Conservation (phyloP, 2,113 vertebrate species). For the Athene noctua region DNA sequence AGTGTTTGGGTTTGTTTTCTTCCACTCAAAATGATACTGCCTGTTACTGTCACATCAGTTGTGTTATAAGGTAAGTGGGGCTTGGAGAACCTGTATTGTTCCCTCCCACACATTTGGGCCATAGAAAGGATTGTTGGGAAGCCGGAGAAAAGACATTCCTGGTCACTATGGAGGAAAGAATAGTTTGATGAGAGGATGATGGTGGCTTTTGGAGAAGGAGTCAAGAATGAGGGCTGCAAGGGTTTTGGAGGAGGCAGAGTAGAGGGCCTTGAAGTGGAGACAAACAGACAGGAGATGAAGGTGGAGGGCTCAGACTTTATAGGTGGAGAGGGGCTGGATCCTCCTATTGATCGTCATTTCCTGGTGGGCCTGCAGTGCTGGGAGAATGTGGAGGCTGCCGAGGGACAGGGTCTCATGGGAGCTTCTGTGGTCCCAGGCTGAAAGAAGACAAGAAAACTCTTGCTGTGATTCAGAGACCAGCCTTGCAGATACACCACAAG, state of each 20-base stretch:
- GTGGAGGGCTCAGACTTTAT: neutral
- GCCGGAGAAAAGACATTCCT: neutral
- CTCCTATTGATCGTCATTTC: accelerated
- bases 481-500: neutral
- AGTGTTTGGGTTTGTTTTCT: neutral
- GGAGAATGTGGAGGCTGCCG: neutral
- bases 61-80: neutral
- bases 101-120: neutral
- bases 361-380: neutral
- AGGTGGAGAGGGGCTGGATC: neutral
- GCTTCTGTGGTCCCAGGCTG: neutral
- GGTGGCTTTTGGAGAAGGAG: neutral
- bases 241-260: neutral
- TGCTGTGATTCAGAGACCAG: neutral
- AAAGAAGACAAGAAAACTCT: neutral
- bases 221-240: neutral
- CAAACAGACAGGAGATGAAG: neutral
- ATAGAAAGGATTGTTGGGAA: neutral
- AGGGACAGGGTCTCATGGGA: neutral
- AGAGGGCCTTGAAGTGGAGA: neutral
- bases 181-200: neutral
- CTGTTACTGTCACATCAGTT: neutral
- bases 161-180: neutral
- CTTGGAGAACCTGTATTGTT: neutral
- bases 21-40: neutral